Conservation (phyloP, 2,888 invertebrate genomes). For the Phania funesta region DNA sequence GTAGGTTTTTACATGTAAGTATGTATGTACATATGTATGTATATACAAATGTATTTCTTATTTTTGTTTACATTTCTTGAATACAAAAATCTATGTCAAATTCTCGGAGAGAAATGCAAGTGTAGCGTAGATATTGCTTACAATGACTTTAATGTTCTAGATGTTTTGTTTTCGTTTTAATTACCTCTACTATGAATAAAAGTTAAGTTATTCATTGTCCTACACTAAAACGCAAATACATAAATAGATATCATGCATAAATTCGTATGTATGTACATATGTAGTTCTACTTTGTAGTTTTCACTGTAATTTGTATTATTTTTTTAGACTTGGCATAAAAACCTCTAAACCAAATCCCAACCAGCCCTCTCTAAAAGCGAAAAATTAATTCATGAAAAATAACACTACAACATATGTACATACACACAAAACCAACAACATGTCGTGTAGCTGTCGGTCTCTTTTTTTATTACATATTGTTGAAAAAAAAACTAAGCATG, state of each 20-base stretch:
- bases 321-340: constrained; percentile 62
- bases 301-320: background rate
- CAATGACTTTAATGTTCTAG: constrained; percentile 17
- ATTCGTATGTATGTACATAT: background rate
- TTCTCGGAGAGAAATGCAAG: constrained; percentile 24
- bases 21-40: no score
- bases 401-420: background rate
- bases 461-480: background rate
- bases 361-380: constrained; percentile 17
- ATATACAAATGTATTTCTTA: background rate
- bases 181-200: constrained; percentile 21
- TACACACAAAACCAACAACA: constrained; percentile 23
- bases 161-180: constrained; percentile 10
- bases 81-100: constrained; percentile 45
- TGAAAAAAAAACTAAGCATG: constrained; percentile 26
- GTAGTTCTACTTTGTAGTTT: background rate
- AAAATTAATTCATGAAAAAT: constrained; percentile 25
- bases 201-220: background rate
- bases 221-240: constrained; percentile 5
- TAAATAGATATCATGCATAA: no score
- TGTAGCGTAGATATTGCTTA: background rate
- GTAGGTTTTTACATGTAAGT: no score
- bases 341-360: constrained; percentile 61
- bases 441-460: constrained; percentile 44
- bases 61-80: background rate